A percentile compares a stretch with the other conserved stretches of the same genome.
phyloP scores from a whole-genome alignment of 2,113 vertebrate genomes.

The Ophthalmolycus amberensis region DNA sequence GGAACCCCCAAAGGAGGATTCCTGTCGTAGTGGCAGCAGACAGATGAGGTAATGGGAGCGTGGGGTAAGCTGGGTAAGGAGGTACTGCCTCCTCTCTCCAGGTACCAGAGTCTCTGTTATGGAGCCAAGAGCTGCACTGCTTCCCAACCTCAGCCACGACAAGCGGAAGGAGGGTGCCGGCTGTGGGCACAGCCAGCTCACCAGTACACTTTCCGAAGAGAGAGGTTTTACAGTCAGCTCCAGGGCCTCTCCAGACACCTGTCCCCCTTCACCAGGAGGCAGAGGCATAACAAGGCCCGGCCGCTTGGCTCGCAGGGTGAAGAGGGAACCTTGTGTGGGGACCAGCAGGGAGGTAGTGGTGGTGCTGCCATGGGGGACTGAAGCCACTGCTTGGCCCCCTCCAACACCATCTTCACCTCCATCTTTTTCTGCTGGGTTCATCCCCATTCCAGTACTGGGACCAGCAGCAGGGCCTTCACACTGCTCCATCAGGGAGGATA shows the following conservation, averaged over 20 bases:
- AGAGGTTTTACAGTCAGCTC: constrained; percentile 90
- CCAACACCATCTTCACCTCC: constrained; percentile 67
- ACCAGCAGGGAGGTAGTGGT: constrained; percentile 83
- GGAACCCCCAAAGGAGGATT: constrained; percentile 69
- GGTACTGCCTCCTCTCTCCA: constrained; percentile 91
- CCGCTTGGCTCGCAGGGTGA: constrained; percentile 88
- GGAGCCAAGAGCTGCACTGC: constrained; percentile 89
- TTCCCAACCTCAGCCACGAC: constrained; percentile 92
- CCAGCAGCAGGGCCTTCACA: constrained; percentile 85
- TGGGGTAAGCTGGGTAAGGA: constrained; percentile 90
- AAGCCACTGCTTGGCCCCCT: constrained; percentile 73
- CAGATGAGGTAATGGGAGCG: constrained; percentile 93
- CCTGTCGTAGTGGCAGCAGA: constrained; percentile 87
- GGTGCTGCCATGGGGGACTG: constrained; percentile 73
- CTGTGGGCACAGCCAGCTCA: constrained; percentile 88
- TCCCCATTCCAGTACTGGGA: constrained; percentile 73
- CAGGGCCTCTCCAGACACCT: constrained; percentile 83
- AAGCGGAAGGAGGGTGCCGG: constrained; percentile 89
- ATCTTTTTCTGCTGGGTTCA: constrained; percentile 67
- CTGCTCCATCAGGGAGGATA: constrained; percentile 89
- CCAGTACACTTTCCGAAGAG: constrained; percentile 90
- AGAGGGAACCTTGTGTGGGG: constrained; percentile 89
- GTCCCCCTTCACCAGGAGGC: constrained; percentile 80
- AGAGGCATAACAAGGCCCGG: constrained; percentile 87
- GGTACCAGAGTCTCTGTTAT: constrained; percentile 94